phyloP scores from a whole-genome alignment of 64 coral and sea anemone genomes.

The Dendrophyllia cribrosa region DNA sequence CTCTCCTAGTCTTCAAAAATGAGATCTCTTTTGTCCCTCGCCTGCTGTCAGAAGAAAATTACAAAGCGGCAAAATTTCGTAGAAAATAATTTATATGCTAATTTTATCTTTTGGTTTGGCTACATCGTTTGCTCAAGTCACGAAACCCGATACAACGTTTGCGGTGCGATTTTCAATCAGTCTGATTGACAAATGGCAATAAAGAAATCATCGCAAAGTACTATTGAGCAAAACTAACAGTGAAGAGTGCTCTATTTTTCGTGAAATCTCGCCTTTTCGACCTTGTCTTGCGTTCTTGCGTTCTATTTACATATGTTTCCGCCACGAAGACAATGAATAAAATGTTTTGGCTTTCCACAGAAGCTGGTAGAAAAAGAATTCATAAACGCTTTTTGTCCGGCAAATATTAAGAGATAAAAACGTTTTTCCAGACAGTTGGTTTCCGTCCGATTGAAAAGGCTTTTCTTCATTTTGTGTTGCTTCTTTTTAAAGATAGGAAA shows the following conservation, averaged over 20 bases:
- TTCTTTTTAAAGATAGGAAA: not conserved
- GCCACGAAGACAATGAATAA: slow-evolving; percentile 36
- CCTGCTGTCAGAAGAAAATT: slow-evolving; percentile 23
- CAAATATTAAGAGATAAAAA: not conserved
- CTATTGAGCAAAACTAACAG: not conserved
- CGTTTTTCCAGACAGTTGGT: not conserved
- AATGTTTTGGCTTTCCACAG: slow-evolving; percentile 14
- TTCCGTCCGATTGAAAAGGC: slow-evolving; percentile 20
- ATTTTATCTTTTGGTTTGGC: slow-evolving; percentile 12
- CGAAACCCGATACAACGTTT: slow-evolving; percentile 22
- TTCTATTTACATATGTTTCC: slow-evolving; percentile 46
- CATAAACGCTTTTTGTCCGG: slow-evolving; percentile 41
- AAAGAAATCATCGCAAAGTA: not conserved
- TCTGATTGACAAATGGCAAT: slow-evolving; percentile 13
- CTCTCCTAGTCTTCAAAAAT: not conserved
- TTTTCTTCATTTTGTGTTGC: not conserved
- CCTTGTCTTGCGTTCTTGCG: not conserved
- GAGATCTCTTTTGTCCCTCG: not conserved
- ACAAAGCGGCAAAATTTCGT: slow-evolving; percentile 12
- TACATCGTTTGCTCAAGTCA: slow-evolving; percentile 34
- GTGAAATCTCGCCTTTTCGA: not conserved
- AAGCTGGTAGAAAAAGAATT: slow-evolving; percentile 36
- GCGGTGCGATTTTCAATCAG: not conserved
- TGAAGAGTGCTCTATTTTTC: not conserved
- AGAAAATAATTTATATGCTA: slow-evolving; percentile 48